phyloP scores from a whole-genome alignment of 2,797 vertebrate species.

The Enteromius thamalakanensis region DNA sequence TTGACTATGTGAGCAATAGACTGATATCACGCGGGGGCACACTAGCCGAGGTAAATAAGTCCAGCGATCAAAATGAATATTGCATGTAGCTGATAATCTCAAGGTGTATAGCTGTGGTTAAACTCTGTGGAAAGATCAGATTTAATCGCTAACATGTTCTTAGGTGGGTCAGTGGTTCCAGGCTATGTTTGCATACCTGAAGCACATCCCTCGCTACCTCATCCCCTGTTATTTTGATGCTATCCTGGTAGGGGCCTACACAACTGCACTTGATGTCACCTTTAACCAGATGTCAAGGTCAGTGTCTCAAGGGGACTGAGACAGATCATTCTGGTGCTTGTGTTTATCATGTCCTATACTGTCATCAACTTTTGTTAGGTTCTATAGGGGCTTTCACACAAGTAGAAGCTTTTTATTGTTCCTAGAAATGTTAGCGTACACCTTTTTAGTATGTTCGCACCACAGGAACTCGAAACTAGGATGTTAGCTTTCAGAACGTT shows the following conservation, averaged over 20 bases:
- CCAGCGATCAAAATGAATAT: background rate
- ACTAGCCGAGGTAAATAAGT: conserved; percentile 82
- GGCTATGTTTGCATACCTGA: conserved; percentile 91
- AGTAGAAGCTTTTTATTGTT: background rate
- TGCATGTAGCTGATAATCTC: background rate
- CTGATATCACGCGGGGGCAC: conserved; percentile 82
- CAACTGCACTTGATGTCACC: conserved; percentile 83
- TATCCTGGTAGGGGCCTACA: conserved; percentile 89
- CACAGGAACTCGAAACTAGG: background rate
- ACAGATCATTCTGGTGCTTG: background rate
- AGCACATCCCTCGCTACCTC: conserved; percentile 94
- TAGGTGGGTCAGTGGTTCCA: conserved; percentile 93
- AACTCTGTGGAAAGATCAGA: background rate
- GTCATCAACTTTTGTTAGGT: background rate
- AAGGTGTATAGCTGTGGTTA: background rate
- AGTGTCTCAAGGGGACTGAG: conserved; percentile 9
- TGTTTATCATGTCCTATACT: background rate
- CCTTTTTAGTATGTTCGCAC: background rate
- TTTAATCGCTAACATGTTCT: conserved; percentile 1
- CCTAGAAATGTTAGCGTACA: background rate
- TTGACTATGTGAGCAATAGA: conserved; percentile 90
- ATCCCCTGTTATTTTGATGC: conserved; percentile 97
- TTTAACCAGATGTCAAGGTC: conserved; percentile 88
- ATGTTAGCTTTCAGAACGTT: background rate
- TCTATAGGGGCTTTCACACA: background rate